phyloP scores from a whole-genome alignment of 2,797 vertebrate species.

The Falco biarmicus region DNA sequence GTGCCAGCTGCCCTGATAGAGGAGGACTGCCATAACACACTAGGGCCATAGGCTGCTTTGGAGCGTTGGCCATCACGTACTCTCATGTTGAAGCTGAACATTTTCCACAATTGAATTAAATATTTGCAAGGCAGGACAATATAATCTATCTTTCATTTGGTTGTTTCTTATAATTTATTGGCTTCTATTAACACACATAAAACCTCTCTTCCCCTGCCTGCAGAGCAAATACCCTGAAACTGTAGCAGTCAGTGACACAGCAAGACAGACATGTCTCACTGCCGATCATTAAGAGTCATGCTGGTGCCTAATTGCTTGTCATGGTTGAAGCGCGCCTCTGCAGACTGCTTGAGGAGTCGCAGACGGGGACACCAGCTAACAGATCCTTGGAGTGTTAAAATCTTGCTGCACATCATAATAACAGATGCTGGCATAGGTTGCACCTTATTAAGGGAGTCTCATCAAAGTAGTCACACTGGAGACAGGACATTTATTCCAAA shows the following conservation, averaged over 20 bases:
- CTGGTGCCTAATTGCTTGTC: neutral
- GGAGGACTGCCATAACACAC: neutral
- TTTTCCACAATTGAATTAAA: neutral
- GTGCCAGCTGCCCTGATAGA: neutral
- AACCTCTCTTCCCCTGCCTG: neutral
- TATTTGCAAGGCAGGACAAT: neutral
- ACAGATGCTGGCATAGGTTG: neutral
- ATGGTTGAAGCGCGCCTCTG: neutral
- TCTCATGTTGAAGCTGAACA: neutral
- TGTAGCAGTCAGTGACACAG: neutral
- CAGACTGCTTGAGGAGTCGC: neutral
- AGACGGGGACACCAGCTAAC: neutral
- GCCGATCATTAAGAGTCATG: fast-evolving
- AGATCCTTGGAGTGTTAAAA: neutral
- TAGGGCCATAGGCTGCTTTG: neutral
- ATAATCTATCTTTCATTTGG: neutral
- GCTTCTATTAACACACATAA: neutral
- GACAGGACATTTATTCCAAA: neutral
- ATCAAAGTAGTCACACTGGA: neutral
- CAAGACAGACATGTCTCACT: neutral
- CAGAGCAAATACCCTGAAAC: neutral
- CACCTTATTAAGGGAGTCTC: neutral
- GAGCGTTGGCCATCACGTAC: neutral
- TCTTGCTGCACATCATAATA: neutral
- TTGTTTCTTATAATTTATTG: neutral